Percentiles rank a stretch among this genome's conserved stretches.
Conservation (phyloP, 2,113 vertebrate genomes). For the Leucosticte australis region DNA sequence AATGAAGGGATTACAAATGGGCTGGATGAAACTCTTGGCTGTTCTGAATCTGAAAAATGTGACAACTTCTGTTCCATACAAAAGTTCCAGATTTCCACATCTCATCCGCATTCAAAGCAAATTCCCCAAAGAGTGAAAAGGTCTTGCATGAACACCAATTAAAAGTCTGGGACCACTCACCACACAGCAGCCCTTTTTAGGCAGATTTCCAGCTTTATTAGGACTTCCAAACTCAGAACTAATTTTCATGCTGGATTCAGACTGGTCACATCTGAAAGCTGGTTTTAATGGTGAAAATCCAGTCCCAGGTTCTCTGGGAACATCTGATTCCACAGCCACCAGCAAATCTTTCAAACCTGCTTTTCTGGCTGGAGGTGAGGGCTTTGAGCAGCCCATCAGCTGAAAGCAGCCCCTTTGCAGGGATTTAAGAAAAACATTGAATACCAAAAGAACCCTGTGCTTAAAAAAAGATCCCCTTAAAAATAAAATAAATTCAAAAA, state of each 20-base stretch:
- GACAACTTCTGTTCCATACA: slow-evolving; percentile 14
- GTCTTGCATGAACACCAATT: slow-evolving; percentile 17
- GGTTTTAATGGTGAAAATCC: neutral
- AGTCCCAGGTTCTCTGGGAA: neutral
- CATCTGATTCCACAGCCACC: neutral
- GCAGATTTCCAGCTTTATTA: slow-evolving; percentile 22
- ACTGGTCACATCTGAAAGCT: neutral
- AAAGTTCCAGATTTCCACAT: slow-evolving; percentile 28
- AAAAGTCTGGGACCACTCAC: neutral
- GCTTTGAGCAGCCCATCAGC: neutral
- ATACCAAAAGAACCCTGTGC: neutral
- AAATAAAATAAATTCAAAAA: too few species aligned
- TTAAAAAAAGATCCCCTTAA: neutral
- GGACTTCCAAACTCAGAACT: neutral
- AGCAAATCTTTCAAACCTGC: neutral
- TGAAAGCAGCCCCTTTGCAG: neutral
- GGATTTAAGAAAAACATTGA: neutral
- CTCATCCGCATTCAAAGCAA: neutral
- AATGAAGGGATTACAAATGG: slow-evolving; percentile 66
- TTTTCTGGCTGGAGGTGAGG: neutral
- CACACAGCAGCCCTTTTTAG: neutral
- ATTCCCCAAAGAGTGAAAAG: slow-evolving; percentile 6
- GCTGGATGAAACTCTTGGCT: slow-evolving; percentile 35
- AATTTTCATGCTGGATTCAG: neutral
- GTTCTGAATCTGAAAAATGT: slow-evolving; percentile 26